Conservation (phyloP, 2,888 invertebrate genomes). For the Pheosia tremula region DNA sequence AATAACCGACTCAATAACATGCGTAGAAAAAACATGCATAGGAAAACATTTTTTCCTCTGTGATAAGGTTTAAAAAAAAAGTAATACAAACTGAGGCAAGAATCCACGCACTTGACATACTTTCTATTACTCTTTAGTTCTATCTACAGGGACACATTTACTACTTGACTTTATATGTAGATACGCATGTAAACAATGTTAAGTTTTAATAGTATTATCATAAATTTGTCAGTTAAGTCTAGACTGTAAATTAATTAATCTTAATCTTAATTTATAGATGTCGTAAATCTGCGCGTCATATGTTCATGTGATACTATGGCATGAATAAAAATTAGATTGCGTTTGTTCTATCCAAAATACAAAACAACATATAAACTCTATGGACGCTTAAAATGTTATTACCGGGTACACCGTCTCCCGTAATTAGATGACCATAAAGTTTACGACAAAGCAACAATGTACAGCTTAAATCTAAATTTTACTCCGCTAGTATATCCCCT, state of each 20-base stretch:
- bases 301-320: neutral
- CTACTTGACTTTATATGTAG: conserved; percentile 6
- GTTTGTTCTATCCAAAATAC: too few relatives aligned
- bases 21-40: too few relatives aligned
- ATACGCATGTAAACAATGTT: neutral
- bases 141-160: conserved; percentile 10
- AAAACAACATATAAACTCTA: neutral
- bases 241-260: neutral
- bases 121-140: conserved; percentile 2
- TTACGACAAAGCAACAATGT: conserved; percentile 26
- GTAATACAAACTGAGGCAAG: conserved; percentile 5
- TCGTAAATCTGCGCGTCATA: neutral
- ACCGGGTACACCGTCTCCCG: neutral
- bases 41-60: too few relatives aligned
- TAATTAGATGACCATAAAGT: conserved; percentile 25
- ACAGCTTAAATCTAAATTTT: conserved; percentile 32
- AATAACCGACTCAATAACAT: too few relatives aligned
- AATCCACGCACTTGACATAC: conserved; percentile 8
- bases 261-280: neutral
- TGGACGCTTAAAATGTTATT: neutral
- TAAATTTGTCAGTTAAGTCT: neutral
- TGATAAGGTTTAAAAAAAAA: neutral
- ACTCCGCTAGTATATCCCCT: conserved; percentile 15
- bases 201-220: neutral
- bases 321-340: neutral